Conservation (phyloP, 2,113 vertebrate genomes). For the Prionailurus bengalensis region DNA sequence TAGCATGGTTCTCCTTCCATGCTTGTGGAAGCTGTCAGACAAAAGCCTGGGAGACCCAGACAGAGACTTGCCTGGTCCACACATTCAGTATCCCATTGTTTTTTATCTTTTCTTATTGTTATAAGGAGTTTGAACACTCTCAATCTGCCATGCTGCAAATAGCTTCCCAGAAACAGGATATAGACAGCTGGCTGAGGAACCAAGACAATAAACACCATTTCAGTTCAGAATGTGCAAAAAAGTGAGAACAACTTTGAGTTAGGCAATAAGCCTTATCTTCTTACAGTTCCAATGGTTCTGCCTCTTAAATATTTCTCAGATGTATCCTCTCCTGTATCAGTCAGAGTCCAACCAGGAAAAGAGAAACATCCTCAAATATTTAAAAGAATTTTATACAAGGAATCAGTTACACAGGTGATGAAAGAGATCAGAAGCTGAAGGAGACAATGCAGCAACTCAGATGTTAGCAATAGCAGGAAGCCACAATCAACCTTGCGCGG, state of each 20-base stretch:
- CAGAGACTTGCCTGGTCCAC: background rate
- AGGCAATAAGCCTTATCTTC: background rate
- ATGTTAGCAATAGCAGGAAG: constrained; percentile 59
- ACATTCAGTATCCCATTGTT: background rate
- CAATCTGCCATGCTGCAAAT: background rate
- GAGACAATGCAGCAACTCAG: background rate
- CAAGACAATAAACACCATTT: background rate
- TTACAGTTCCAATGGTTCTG: background rate
- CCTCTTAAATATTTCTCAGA: constrained; percentile 13
- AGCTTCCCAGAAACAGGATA: background rate
- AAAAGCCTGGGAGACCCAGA: background rate
- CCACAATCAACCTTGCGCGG: constrained; percentile 44
- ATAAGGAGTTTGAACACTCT: background rate
- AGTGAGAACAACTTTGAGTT: background rate
- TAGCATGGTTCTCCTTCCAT: background rate
- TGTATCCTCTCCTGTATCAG: background rate
- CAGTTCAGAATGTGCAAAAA: background rate
- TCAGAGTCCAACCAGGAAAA: background rate
- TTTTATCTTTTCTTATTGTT: background rate
- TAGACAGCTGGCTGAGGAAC: background rate
- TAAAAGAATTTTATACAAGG: background rate
- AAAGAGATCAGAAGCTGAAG: constrained; percentile 45
- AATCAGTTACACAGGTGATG: background rate
- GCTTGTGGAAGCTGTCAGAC: background rate
- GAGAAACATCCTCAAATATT: constrained; percentile 1